phyloP scores from a whole-genome alignment of 2,113 vertebrate genomes.

The Indicator maculatus region DNA sequence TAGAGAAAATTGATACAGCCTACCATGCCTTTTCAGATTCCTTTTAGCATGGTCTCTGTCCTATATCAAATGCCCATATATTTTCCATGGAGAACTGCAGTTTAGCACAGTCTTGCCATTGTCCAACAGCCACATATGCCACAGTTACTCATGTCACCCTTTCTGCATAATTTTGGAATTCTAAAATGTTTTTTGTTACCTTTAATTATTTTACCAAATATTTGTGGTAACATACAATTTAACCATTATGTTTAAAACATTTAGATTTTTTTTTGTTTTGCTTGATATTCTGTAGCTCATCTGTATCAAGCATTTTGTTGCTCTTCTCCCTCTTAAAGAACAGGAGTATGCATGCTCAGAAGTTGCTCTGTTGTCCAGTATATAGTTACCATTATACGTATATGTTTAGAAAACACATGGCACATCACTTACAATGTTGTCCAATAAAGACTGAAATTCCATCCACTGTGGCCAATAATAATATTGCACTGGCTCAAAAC shows the following conservation, averaged over 20 bases:
- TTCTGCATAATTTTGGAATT: not conserved
- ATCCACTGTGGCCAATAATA: constrained; percentile 75
- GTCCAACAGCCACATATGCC: not conserved
- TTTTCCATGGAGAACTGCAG: not conserved
- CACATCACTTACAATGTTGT: constrained; percentile 65
- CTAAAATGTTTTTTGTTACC: not conserved
- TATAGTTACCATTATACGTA: not conserved
- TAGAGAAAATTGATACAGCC: not conserved
- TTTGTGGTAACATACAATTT: not conserved
- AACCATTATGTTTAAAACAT: not conserved
- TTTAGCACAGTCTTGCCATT: not conserved
- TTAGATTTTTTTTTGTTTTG: not conserved
- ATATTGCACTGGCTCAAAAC: constrained; percentile 66
- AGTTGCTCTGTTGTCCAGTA: not conserved
- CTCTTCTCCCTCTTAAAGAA: not conserved
- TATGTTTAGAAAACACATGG: constrained; percentile 61
- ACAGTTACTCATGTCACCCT: not conserved
- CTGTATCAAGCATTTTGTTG: not conserved
- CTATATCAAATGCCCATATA: not conserved
- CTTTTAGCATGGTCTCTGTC: not conserved
- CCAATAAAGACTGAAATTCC: constrained; percentile 70
- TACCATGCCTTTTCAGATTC: not conserved
- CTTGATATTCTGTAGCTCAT: not conserved
- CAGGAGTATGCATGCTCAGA: not conserved
- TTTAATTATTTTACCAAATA: not conserved